Conservation (phyloP, 2,888 invertebrate genomes). For the Chloromyia formosa region DNA sequence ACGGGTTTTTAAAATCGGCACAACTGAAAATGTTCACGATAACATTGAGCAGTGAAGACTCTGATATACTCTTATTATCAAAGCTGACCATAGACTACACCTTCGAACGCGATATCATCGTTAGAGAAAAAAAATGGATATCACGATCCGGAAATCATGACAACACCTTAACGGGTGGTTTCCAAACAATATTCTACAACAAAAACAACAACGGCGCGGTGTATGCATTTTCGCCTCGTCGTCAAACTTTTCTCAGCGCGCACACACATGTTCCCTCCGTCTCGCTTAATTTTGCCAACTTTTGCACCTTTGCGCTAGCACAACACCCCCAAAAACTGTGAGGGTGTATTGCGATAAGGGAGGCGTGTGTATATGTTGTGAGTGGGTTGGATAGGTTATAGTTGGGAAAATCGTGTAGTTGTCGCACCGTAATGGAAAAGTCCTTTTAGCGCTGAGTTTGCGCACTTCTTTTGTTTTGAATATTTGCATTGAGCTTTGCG, state of each 20-base stretch:
- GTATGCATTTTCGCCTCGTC: background rate
- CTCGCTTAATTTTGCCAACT: conserved; percentile 4
- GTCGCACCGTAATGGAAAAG: conserved; percentile 31
- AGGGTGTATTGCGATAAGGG: conserved; percentile 3
- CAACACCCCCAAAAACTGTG: conserved; percentile 41
- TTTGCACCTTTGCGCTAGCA: conserved; percentile 40
- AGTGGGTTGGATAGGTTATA: conserved; percentile 42
- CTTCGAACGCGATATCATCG: too few relatives aligned
- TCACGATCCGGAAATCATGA: background rate
- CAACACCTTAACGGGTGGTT: background rate
- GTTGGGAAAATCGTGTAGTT: conserved; percentile 43
- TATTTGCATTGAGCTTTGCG: conserved; percentile 48
- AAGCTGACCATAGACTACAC: too few relatives aligned
- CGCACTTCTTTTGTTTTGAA: conserved; percentile 49
- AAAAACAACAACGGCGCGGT: background rate
- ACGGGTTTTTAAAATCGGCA: too few relatives aligned
- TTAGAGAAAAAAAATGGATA: too few relatives aligned
- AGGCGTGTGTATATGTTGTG: conserved; percentile 4
- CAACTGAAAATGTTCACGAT: too few relatives aligned
- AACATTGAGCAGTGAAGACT: too few relatives aligned
- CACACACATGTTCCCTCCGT: background rate
- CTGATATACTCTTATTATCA: too few relatives aligned
- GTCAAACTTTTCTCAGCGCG: background rate
- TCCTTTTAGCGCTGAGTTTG: conserved; percentile 32
- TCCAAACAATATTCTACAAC: background rate